Base-by-base conservation (phyloP, 1,140 invertebrate genomes). In the Mamestra configurata region DNA sequence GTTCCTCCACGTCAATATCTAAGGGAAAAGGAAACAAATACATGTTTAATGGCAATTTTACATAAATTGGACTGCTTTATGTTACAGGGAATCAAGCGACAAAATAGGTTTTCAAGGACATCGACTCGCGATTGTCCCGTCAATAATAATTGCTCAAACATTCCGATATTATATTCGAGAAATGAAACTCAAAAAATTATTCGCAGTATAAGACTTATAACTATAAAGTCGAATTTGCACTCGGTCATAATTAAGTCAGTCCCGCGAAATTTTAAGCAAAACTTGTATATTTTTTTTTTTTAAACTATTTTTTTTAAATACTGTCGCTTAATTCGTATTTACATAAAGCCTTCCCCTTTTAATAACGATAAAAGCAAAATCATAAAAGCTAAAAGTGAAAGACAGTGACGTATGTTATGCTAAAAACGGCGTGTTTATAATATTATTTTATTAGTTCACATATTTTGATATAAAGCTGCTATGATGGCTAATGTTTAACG, bases 1-100 rank as follows among this genome's bases (percentile, higher is more conserved):
- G 86, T 27, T 88, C 89, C 35, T 93, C 93, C 61, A 82, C 71
- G 24, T 86, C 81, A 5, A 91, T 86, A 22, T 88, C 84, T 77
- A 37, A 24, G 15, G n/a, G 22, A 37, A 27, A 51, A 24, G 35
- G n/a, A 77, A 77, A 68, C 11, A 18, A 20, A 37, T 49, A 1
- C n/a, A 13, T 49, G 1, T 49, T 49, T 49, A 49, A 5, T 49
- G n/a, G 13, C 1, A 4, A n/a, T 15, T 3, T 4, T n/a, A 49
- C 13, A 1, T 49, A n/a, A 49, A 15, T 49, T n/a, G 27, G 27
- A 49, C 43, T 11, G 3, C 13, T 13, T 49, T 15, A 49, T n/a
- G 43, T 11, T 4, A 49, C 4, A 49, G n/a, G 0, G 13, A 49
- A 49, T 5, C 0, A 49, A n/a, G 43, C 2, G 10, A 49, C 2